Base-by-base conservation (phyloP, 2,113 vertebrate genomes). In the Melospiza melodia region DNA sequence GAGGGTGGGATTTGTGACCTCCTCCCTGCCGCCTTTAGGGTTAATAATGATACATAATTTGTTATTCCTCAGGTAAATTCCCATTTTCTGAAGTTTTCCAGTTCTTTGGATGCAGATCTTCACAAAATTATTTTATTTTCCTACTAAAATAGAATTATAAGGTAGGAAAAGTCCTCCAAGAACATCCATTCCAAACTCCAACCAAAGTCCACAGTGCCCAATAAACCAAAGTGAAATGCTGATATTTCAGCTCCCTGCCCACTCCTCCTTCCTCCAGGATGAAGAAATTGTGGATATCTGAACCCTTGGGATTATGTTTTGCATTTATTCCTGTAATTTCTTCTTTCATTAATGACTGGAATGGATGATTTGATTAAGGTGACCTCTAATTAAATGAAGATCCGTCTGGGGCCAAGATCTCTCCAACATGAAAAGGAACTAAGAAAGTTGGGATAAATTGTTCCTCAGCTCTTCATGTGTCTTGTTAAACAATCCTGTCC, bases 121-220 rank as follows among this genome's bases (percentile, higher is more conserved):
- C 11, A 8, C 11, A 11, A 72, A 72, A 48, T 7, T 0, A 35
- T 44, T 25, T 13, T 6, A 0, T 89, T 94, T 84, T 82, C 35
- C 81, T 19, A 0, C 14, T 12, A 1, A 25, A 58, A 73, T 22
- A 13, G 27, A 58, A 23, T 14, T 6, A 12, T 5, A 19, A 51
- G 2, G 1, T 43, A 58, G 51, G 67, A 12, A 58, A 43, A 23
- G 8, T 9, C 14, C 17, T 57, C 31, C 21, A 27, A 44, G 31
- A 1, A 18, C 31, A 31, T n/a, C 49, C 49, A 28, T 39, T n/a
- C n/a, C 48, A 16, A 63, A 7, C 17, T 43, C 15, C 59, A 73
- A 5, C 8, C 43, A 28, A 66, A 73, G 8, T 21, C 21, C 11
- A 72, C 35, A 0, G 0, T 31, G 25, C 3, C 9, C 0, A 41